phyloP scores from a whole-genome alignment of 2,797 vertebrate species.

The Kryptopterus vitreolus region DNA sequence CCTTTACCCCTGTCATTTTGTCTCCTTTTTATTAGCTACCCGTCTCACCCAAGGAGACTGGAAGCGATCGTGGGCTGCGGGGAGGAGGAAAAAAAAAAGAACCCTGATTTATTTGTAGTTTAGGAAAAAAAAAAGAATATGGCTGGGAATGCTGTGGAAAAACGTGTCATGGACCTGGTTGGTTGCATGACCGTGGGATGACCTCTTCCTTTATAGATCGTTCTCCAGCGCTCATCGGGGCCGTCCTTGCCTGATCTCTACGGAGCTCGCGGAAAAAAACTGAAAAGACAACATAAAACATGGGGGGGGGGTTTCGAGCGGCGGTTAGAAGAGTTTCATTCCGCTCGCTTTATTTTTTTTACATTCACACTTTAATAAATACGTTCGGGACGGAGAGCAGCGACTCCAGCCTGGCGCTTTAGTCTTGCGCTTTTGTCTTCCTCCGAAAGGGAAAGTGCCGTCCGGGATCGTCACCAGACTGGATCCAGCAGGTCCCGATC shows the following conservation, averaged over 20 bases:
- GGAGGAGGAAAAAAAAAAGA: background rate
- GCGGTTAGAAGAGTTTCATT: background rate
- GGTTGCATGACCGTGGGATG: no score
- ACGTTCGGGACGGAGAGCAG: constrained; percentile 4
- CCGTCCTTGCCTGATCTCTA: background rate
- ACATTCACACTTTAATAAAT: background rate
- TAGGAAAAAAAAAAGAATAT: background rate
- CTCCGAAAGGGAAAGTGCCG: no score
- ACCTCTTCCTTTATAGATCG: background rate
- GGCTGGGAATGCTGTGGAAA: background rate
- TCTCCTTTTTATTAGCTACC: constrained; percentile 51
- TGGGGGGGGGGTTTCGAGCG: background rate
- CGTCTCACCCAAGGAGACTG: constrained; percentile 33
- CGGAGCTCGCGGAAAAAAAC: constrained; percentile 3
- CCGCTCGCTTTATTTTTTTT: background rate
- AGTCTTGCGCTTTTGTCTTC: background rate
- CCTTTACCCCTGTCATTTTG: constrained; percentile 59
- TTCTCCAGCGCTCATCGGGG: background rate
- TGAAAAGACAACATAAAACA: background rate
- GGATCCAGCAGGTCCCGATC: constrained; percentile 3
- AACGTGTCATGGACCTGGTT: constrained; percentile 13
- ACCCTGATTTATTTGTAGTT: constrained; percentile 16
- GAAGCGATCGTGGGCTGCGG: background rate
- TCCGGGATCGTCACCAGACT: background rate
- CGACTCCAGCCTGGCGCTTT: background rate